Base-by-base conservation (phyloP, 2,888 invertebrate species). In the Torymus tubicola region DNA sequence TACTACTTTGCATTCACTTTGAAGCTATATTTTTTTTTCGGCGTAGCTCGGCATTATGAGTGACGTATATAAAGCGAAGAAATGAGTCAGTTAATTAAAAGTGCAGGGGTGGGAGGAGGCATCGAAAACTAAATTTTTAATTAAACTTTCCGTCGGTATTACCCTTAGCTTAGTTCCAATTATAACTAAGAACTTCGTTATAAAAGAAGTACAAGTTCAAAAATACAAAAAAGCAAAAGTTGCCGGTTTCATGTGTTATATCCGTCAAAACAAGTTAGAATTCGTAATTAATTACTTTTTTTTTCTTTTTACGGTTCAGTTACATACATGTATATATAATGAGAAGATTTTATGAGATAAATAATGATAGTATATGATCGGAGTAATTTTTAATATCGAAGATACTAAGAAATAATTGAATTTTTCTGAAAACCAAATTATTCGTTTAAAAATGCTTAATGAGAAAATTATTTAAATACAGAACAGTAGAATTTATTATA, bases 131-230 rank as follows among this genome's bases (percentile, higher is more conserved):
- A 61, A 42, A 68, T 73, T 78, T 78, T 78, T 78, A 78, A 78
- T 78, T 73, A 78, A 78, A 78, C 72, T 77, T 77, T 70, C 61
- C 31, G 31, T 1, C 14, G 69, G 64, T 57, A 67, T 60, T 31
- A 55, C 61, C 67, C 73, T 77, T 52, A 31, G 72, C 65, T 78
- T 63, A 55, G 52, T 67, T 61, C 68, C 57, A 68, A 72, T 78
- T 78, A 73, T 73, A 78, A 76, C 31, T 73, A 72, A 67, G 78
- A 72, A 78, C 68, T 78, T 70, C 18, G 14, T 72, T 55, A 24
- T 12, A 61, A 73, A 60, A 70, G 71, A 71, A 61, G 67, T 18
- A 71, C n/a, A 70, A 58, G 70, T 58, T 50, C 64, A n/a, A 76
- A 67, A 67, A 75, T 16, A 18, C 14, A 18, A 67, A 67, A 55